Evolutionary conservation across 2,888 invertebrate species (phyloP).

Genomic region (Campoletis raptor): DNA sequence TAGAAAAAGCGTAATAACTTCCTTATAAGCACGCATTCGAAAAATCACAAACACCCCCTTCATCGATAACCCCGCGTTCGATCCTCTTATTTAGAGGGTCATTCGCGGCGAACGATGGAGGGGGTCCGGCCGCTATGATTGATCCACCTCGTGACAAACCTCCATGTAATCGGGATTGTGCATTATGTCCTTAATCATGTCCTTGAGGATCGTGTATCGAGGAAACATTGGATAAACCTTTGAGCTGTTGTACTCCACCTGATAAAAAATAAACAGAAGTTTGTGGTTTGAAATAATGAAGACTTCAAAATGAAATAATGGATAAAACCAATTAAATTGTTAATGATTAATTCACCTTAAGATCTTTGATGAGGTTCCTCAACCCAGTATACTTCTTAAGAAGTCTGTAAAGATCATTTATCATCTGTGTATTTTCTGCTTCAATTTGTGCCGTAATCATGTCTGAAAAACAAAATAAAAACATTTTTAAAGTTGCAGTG

Average conservation of each 20-base stretch:
- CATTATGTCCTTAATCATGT: constrained; percentile 98
- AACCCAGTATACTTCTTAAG: constrained; percentile 96
- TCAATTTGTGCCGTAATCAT: constrained; percentile 97
- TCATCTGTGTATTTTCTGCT: constrained; percentile 97
- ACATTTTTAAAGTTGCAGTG: not conserved
- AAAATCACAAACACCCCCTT: constrained; percentile 74
- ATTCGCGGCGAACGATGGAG: constrained; percentile 83
- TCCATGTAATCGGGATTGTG: constrained; percentile 99
- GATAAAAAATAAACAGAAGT: constrained; percentile 71
- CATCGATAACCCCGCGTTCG: constrained; percentile 73
- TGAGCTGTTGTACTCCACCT: constrained; percentile 96
- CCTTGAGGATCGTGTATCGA: constrained; percentile 97
- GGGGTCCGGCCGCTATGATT: constrained; percentile 83
- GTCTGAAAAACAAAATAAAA: constrained; percentile 87
- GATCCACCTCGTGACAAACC: constrained; percentile 95
- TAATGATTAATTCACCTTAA: constrained; percentile 87
- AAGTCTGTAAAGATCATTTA: constrained; percentile 96
- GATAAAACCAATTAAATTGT: not conserved
- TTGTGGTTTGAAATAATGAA: not conserved
- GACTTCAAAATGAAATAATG: not conserved
- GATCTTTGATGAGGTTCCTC: constrained; percentile 93
- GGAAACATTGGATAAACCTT: constrained; percentile 98
- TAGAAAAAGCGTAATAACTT: constrained; percentile 63
- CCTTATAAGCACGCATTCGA: constrained; percentile 23
- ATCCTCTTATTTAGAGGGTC: constrained; percentile 79